Evolutionary conservation across 2,113 vertebrate species (phyloP), one percentile per base, ranked within the genome.

Genomic region (Ageneiosus marmoratus): DNA sequence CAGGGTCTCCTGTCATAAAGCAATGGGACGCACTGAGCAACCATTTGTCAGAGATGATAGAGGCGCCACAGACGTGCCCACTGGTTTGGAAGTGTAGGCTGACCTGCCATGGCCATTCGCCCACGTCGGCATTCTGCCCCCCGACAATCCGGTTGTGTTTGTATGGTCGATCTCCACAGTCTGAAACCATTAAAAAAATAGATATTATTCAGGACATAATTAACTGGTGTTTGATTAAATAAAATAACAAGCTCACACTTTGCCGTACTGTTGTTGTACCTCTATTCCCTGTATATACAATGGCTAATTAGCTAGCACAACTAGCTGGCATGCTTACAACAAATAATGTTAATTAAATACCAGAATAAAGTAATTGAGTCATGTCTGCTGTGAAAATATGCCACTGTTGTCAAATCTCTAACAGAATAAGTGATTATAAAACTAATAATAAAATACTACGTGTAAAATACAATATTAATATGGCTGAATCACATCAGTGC

Each of bases 81-180:
- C 0, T 0, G 63, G 69, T 91, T 73, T 0, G 0, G 70, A 92
- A 94, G 89, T 95, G 94, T 41, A 95, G 92, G 90, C 94, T 95
- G 88, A 95, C 92, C 91, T 95, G 94, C 94, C 94, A 95, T 5
- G 95, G 95, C 94, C 94, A 95, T 89, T 95, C 94, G 22, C 95
- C 94, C 65, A 91, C 16, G 29, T 92, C 92, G 1, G 95, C 92
- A 15, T 94, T 92, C 87, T 91, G 87, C 24, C 95, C 95, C 62
- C 94, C 94, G 0, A 95, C 93, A 4, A 95, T 95, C 41, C 95
- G 93, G 87, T 92, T 95, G 83, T 93, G 90, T 82, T 95, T 93
- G 80, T 91, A 94, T 3, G 94, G 94, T 77, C 93, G 90, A 75
- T 84, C 89, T 44, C 95, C 95, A 82, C 95, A 95, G 16, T 84